Conservation (phyloP, 2,888 invertebrate species). For the Philhelius pedissequus region DNA sequence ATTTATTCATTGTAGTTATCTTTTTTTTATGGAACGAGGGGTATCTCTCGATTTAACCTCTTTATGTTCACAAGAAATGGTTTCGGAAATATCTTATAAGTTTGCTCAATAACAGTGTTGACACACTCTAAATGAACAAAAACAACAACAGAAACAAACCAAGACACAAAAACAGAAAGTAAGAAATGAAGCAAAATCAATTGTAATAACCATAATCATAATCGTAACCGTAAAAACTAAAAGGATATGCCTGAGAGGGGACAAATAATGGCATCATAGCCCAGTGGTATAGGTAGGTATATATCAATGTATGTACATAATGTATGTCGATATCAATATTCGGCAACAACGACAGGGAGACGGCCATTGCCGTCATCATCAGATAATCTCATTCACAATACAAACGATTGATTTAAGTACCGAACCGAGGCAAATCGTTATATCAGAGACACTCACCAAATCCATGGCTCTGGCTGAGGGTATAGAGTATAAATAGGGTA, state of each 20-base stretch:
- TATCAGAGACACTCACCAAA: conserved; percentile 43
- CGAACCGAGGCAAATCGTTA: conserved; percentile 67
- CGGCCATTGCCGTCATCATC: conserved; percentile 68
- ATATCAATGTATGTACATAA: background rate
- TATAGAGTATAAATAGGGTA: background rate
- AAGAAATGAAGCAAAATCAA: conserved; percentile 66
- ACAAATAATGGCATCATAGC: conserved; percentile 49
- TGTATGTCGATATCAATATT: background rate
- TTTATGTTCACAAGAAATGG: conserved; percentile 32
- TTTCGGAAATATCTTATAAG: conserved; percentile 40
- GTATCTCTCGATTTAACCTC: conserved; percentile 29
- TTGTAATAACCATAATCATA: conserved; percentile 66
- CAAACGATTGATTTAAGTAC: conserved; percentile 69
- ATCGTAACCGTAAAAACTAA: conserved; percentile 67
- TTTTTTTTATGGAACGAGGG: background rate
- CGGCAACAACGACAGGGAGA: conserved; percentile 29
- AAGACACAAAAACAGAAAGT: background rate
- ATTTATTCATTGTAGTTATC: conserved; percentile 1
- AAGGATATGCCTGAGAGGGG: conserved; percentile 58
- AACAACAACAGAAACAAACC: background rate
- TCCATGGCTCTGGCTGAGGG: background rate
- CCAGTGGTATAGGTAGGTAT: background rate
- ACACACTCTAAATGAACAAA: conserved; percentile 45
- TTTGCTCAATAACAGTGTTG: conserved; percentile 60
- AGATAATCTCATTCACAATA: conserved; percentile 68